These are phyloP conservation scores for Diarsia rubi DNA, from an alignment of 2,888 invertebrate species.

Conservation along the genomic window DNA sequence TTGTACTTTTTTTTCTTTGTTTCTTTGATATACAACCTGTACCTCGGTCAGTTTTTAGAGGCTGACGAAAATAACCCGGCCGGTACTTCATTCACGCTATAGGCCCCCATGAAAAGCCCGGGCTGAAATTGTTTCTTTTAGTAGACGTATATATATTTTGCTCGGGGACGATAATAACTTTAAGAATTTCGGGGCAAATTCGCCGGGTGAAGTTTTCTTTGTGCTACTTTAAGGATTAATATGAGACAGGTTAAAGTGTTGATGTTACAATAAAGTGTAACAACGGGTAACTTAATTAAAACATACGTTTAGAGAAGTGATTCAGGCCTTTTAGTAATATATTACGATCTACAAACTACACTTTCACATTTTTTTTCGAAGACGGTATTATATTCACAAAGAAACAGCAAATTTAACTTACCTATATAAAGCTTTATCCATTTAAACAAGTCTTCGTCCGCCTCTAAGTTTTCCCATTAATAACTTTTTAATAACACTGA, in stretches of 20 bases:
- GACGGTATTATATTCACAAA: constrained; percentile 2
- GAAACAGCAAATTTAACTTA: constrained; percentile 26
- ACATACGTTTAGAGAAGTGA: neutral
- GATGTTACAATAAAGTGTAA: neutral
- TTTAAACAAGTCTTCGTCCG: constrained; percentile 32
- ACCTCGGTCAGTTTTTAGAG: neutral
- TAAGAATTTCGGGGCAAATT: constrained; percentile 27
- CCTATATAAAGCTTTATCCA: constrained; percentile 43
- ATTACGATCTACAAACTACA: neutral
- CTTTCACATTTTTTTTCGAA: neutral
- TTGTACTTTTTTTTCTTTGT: too few species aligned
- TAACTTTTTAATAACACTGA: constrained; percentile 54
- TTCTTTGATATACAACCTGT: neutral
- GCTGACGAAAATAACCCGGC: neutral
- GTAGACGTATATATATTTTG: constrained; percentile 15
- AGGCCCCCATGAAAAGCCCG: neutral
- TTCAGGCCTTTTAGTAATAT: neutral
- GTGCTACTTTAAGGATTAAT: neutral
- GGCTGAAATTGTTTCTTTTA: constrained; percentile 13
- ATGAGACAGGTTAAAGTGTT: neutral
- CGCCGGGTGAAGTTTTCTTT: constrained; percentile 20
- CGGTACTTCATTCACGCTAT: constrained; percentile 2
- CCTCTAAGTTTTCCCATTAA: constrained; percentile 38
- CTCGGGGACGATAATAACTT: constrained; percentile 30
- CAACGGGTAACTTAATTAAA: neutral